Evolutionary conservation across 2,888 invertebrate species (phyloP).

Genomic region (Cheilosia vernalis): DNA sequence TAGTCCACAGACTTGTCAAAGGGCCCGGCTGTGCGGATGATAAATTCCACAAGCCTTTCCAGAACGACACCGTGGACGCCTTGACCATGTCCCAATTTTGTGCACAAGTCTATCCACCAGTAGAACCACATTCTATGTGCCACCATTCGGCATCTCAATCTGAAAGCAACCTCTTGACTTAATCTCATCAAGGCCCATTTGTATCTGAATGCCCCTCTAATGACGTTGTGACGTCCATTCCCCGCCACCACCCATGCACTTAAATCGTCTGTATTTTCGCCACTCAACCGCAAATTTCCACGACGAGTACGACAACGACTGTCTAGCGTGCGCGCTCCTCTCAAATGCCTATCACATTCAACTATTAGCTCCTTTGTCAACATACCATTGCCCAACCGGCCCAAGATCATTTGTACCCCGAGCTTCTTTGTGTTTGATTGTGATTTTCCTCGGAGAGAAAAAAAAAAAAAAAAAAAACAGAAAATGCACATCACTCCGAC

Average conservation of each 20-base stretch:
- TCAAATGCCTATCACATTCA: conserved; percentile 28
- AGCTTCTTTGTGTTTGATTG: conserved; percentile 43
- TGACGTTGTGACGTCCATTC: conserved; percentile 27
- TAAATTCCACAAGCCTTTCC: no score
- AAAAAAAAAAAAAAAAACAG: neutral
- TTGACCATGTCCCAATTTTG: conserved; percentile 24
- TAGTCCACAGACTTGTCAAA: no score
- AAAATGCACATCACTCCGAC: conserved; percentile 49
- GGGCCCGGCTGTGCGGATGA: no score
- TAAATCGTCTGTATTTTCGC: conserved; percentile 18
- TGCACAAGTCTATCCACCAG: conserved; percentile 1
- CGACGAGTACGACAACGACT: neutral
- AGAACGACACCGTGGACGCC: neutral
- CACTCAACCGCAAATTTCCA: conserved; percentile 13
- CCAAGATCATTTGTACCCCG: conserved; percentile 62
- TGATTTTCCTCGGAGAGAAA: conserved; percentile 9
- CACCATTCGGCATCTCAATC: neutral
- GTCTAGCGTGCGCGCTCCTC: conserved; percentile 28
- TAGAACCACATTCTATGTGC: conserved; percentile 5
- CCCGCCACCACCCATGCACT: neutral
- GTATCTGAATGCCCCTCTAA: conserved; percentile 40
- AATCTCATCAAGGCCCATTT: conserved; percentile 32
- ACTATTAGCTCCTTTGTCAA: conserved; percentile 64
- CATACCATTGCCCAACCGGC: conserved; percentile 18
- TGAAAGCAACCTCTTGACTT: conserved; percentile 18